Conservation (phyloP, 2,113 vertebrate genomes). For the Baryphthengus martii region DNA sequence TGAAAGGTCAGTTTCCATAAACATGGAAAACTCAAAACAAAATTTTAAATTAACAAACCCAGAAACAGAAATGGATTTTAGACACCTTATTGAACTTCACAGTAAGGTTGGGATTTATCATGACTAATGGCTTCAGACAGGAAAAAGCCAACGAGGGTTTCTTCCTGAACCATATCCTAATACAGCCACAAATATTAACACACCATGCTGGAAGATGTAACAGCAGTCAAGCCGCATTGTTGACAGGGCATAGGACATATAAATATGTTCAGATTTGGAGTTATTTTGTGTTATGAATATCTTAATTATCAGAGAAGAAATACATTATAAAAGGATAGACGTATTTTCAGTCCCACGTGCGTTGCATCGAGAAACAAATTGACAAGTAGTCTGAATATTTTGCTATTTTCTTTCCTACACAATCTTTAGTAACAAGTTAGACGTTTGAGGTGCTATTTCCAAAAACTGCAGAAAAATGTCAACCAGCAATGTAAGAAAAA, state of each 20-base stretch:
- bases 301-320: constrained; percentile 71
- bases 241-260: constrained; percentile 55
- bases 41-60: constrained; percentile 36
- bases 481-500: constrained; percentile 53
- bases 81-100: constrained; percentile 64
- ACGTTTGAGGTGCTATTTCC: constrained; percentile 54
- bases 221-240: constrained; percentile 53
- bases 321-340: constrained; percentile 66
- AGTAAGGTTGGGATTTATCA: constrained; percentile 67
- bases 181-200: constrained; percentile 68
- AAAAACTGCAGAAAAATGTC: constrained; percentile 69
- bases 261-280: constrained; percentile 62
- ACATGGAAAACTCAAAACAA: constrained; percentile 27
- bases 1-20: constrained; percentile 30
- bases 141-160: constrained; percentile 44
- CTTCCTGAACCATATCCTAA: constrained; percentile 54
- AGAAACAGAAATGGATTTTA: constrained; percentile 43
- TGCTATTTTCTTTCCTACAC: constrained; percentile 60
- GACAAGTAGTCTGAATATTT: constrained; percentile 61
- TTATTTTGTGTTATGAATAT: constrained; percentile 62
- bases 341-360: constrained; percentile 73
- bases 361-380: constrained; percentile 69
- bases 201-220: constrained; percentile 64
- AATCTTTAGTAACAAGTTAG: constrained; percentile 68
- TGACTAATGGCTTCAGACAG: constrained; percentile 64